Base-by-base conservation (phyloP, 2,113 vertebrate genomes). In the Pandion haliaetus region DNA sequence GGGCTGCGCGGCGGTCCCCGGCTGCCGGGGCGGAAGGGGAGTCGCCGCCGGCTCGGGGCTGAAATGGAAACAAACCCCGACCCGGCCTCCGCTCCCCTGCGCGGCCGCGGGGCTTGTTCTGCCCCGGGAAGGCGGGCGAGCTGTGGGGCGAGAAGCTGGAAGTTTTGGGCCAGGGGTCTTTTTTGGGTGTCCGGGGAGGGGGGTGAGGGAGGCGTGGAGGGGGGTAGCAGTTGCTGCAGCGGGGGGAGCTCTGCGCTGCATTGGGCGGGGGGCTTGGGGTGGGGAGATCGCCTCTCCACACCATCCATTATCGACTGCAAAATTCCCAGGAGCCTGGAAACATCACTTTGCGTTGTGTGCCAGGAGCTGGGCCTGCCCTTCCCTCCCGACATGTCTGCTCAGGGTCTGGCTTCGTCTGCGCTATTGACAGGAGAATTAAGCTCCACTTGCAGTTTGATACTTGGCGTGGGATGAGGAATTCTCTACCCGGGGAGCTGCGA, bases 301-400 rank as follows among this genome's bases (percentile, higher is more conserved):
- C 42, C 90, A 7, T 44, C 85, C 74, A 0, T 50, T 49, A 65
- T 10, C 15, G 65, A 17, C 70, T 16, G 82, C 62, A 58, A 2
- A 38, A 73, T 54, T 87, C 77, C 65, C 82, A 28, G 90, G 84
- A 91, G 87, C 69, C 90, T 55, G 94, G 84, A 70, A 66, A 40
- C 77, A 57, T 66, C 92, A 0, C 50, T 32, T 15, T 8, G 69
- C 2, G 17, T 54, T 32, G 74, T 40, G 90, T 96, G 94, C 92
- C 90, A 70, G 73, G 76, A 89, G 65, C 89, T 24, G 87, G 84
- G 92, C 81, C 92, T 91, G 87, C 78, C 87, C 45, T 42, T 38
- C 57, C 77, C 72, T 86, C 65, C 90, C 32, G 17, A 17, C 2
- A 11, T 20, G 65, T 21, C 54, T 83, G 85, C 86, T 86, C 83